Base-by-base conservation (phyloP, 92 coral and sea anemone species). In the Zoanthus sansibaricus region DNA sequence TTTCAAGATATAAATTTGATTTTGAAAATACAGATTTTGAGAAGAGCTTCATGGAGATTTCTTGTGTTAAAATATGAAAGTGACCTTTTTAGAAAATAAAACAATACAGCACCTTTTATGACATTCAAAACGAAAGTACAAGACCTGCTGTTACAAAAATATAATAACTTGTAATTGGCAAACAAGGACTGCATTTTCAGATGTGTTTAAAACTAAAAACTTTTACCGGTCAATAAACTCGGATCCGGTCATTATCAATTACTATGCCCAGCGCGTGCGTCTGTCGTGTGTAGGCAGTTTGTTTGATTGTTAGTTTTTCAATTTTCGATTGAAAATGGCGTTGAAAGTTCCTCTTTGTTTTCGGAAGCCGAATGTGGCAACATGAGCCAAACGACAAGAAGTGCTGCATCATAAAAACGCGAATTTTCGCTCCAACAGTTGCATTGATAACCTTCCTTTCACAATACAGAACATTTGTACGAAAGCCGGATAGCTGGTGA, bases 241-340 rank as follows among this genome's bases (percentile, higher is more conserved):
- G 17, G 30, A 62, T 62, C 69, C 69, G 69, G 69, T 62, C 69
- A 17, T 62, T 62, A 62, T 17, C 69, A 62, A 62, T 62, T 62
- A 62, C 25, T 62, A 62, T 62, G n/a, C 10, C 25, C 20, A 17
- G 69, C 9, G 21, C 69, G 30, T n/a, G 69, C 9, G 30, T 62
- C 25, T 62, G 12, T 5, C 4, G 8, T 4, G 18, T 61, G 69
- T 62, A 17, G 69, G 25, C 69, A 20, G 69, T 62, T 62, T 62
- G 69, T 62, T 62, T 62, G 30, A 8, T 20, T 62, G 5, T 62
- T 31, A 18, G 31, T 62, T 62, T 8, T 62, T 7, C 9, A 10
- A 1, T 62, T 7, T 20, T 62, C 9, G 69, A 0, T 8, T 31
- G 30, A 16, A 17, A 21, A 62, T 62, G 69, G 69, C n/a, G 69